Evolutionary conservation across 2,888 invertebrate genomes (phyloP).

Genomic region (Deroplatys truncata): DNA sequence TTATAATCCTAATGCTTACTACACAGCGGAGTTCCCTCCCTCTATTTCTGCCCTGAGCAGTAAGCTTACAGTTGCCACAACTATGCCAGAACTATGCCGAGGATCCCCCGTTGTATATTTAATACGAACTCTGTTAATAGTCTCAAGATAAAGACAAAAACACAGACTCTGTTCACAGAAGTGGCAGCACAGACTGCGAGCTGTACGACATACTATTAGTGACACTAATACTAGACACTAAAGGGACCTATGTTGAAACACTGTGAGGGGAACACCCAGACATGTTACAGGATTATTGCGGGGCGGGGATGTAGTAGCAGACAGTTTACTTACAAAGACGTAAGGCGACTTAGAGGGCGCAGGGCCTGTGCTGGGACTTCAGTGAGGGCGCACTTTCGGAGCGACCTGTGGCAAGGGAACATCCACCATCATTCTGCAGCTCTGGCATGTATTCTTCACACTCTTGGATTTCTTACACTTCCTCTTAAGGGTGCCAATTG

Average conservation of each 20-base stretch:
- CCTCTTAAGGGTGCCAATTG: neutral
- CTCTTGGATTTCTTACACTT: no score
- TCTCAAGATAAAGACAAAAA: no score
- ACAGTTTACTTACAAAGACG: slow-evolving; percentile 54
- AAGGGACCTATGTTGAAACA: neutral
- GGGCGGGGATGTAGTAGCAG: neutral
- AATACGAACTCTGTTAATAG: no score
- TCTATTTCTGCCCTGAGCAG: no score
- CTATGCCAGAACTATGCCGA: no score
- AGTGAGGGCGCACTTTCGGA: slow-evolving; percentile 57
- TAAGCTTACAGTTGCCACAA: no score
- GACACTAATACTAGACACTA: no score
- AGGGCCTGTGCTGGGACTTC: slow-evolving; percentile 55
- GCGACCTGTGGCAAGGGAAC: slow-evolving; percentile 46
- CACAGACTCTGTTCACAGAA: neutral
- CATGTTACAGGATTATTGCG: neutral
- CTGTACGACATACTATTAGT: neutral
- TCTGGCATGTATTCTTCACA: neutral
- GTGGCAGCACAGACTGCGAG: neutral
- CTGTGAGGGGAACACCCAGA: neutral
- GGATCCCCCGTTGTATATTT: no score
- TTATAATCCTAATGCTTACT: no score
- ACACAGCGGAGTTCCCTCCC: no score
- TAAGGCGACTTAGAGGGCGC: slow-evolving; percentile 49
- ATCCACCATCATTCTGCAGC: slow-evolving; percentile 3